These are phyloP conservation scores for Dendrolimus punctatus DNA, from an alignment of 1,140 invertebrate species.

Conservation along the genomic window DNA sequence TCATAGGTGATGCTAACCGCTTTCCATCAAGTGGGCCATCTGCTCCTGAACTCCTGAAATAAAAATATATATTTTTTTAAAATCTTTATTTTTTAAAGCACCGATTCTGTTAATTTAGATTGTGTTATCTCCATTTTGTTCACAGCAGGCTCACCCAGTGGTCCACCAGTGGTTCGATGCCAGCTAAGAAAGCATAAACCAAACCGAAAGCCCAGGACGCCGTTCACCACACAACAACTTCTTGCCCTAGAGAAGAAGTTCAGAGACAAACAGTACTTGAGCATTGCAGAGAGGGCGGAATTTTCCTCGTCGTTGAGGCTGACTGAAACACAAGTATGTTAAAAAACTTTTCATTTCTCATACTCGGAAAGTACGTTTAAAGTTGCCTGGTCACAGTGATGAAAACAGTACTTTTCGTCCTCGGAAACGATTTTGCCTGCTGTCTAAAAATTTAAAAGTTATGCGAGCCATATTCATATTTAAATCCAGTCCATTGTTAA, in stretches of 20 bases:
- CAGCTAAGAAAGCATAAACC: slow-evolving; percentile 94
- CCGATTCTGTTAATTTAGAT: too few species aligned
- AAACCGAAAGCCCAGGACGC: slow-evolving; percentile 96
- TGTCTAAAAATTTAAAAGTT: too few species aligned
- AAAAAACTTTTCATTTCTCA: too few species aligned
- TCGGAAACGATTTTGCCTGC: too few species aligned
- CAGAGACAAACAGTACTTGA: slow-evolving; percentile 95
- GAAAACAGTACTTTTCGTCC: too few species aligned
- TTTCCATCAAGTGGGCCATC: too few species aligned
- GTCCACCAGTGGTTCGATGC: slow-evolving; percentile 90
- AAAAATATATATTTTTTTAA: too few species aligned
- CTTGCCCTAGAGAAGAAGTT: slow-evolving; percentile 96
- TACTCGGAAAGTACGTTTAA: background rate
- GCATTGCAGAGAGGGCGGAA: slow-evolving; percentile 96
- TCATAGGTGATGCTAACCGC: too few species aligned
- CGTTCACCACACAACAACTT: slow-evolving; percentile 97
- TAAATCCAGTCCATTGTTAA: too few species aligned
- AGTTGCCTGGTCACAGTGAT: background rate
- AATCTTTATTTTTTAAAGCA: too few species aligned
- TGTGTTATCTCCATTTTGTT: slow-evolving; percentile 9
- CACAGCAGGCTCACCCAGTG: slow-evolving; percentile 53
- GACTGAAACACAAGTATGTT: slow-evolving; percentile 89
- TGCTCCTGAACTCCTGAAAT: too few species aligned
- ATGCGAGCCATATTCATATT: too few species aligned
- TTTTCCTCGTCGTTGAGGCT: slow-evolving; percentile 95